Conservation (phyloP, 2,888 invertebrate genomes). For the Stenodera caucasica region DNA sequence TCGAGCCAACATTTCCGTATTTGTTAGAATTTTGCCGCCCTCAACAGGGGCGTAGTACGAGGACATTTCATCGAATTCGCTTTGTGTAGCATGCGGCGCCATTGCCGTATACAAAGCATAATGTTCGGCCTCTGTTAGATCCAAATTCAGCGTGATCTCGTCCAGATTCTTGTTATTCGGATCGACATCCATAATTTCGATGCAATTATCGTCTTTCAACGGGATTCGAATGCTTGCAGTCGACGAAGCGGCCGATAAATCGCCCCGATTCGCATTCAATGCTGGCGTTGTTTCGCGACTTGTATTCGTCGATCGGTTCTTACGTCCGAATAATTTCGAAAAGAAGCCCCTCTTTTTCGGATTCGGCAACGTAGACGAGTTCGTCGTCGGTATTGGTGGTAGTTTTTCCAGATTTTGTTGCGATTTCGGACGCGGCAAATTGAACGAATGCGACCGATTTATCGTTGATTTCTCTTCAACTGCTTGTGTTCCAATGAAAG, state of each 20-base stretch:
- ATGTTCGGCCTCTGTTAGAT: slow-evolving; percentile 84
- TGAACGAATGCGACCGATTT: slow-evolving; percentile 47
- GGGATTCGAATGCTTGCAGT: slow-evolving; percentile 65
- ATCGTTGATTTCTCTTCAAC: slow-evolving; percentile 26
- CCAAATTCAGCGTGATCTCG: slow-evolving; percentile 58
- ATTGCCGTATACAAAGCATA: slow-evolving; percentile 85
- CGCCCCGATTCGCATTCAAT: slow-evolving; percentile 52
- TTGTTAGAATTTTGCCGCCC: slow-evolving; percentile 67
- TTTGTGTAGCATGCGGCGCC: slow-evolving; percentile 82
- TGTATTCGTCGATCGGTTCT: slow-evolving; percentile 53
- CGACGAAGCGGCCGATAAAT: slow-evolving; percentile 41
- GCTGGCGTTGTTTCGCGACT: slow-evolving; percentile 47
- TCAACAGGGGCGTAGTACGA: slow-evolving; percentile 86
- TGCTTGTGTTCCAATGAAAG: slow-evolving; percentile 52
- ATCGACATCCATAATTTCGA: slow-evolving; percentile 20
- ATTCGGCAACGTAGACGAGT: slow-evolving; percentile 55
- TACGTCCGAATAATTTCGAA: slow-evolving; percentile 66
- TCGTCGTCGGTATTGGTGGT: slow-evolving; percentile 55
- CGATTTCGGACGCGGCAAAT: slow-evolving; percentile 47
- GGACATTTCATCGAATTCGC: slow-evolving; percentile 86
- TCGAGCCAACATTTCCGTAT: slow-evolving; percentile 41
- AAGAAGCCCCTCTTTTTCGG: slow-evolving; percentile 66
- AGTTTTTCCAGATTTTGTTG: slow-evolving; percentile 47
- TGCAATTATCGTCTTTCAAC: slow-evolving; percentile 56
- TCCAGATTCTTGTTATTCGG: slow-evolving; percentile 31